Base-by-base conservation (phyloP, 2,888 invertebrate species). In the Escarpia spicata region DNA sequence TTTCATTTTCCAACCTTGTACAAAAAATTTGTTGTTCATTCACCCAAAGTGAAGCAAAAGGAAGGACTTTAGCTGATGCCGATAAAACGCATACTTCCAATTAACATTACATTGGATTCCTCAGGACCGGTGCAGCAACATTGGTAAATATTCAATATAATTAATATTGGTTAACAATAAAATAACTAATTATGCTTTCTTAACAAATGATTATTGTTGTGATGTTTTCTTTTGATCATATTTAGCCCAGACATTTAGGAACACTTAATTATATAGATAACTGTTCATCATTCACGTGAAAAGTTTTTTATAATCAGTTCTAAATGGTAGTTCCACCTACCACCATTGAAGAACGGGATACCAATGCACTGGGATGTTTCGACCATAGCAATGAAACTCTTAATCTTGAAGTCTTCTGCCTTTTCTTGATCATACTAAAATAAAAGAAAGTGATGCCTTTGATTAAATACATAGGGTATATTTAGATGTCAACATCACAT, bases 391-490 rank as follows among this genome's bases (percentile, higher is more conserved):
- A 96, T 94, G 93, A 96, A 95, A 31, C 95, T 95, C 43, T 93
- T 93, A 44, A 96, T 95, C 93, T 96, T 96, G 93, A 96, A 96
- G 93, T 96, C 95, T 93, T 96, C 96, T 43, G 95, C 95, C 31
- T 92, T 94, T 91, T 96, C 96, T 92, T 96, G 95, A 94, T 95
- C 95, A 93, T 95, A 95, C 94, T 95, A 96, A 95, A 95, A 92
- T 15, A 94, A 94, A 93, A 89, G 91, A 10, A 93, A 26, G 89
- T 37, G 2, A 43, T n/a, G 37, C 37, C 37, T 37, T 37, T 37
- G 37, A 37, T 37, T 37, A 37, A 37, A 37, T 37, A 37, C 1
- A 37, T 37, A 37, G 37, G 37, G 37, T 37, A 52, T 15, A 52
- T 9, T 1, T 15, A 12, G 2, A 52, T 52, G 52, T 52, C 52